A percentile compares a stretch with the other conserved stretches of the same genome.
phyloP scores from a whole-genome alignment of 2,113 vertebrate species.

The Scomber japonicus region DNA sequence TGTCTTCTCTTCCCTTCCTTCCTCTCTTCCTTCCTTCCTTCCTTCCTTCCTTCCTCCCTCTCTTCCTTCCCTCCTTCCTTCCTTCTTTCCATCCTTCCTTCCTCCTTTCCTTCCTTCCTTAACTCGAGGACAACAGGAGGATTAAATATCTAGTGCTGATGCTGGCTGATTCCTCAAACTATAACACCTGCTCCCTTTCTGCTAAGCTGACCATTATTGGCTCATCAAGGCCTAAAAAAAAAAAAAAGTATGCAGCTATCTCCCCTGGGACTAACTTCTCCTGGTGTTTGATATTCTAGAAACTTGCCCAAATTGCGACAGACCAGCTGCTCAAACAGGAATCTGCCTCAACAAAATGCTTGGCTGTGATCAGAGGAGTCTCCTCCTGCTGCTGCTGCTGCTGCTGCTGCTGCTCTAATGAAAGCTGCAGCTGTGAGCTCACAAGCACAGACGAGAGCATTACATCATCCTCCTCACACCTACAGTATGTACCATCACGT shows the following conservation, averaged over 20 bases:
- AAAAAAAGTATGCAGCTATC: neutral
- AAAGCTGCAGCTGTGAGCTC: constrained; percentile 47
- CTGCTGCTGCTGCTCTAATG: constrained; percentile 33
- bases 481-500: neutral
- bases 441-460: constrained; percentile 11
- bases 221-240: neutral
- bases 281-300: constrained; percentile 7
- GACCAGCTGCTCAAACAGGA: constrained; percentile 20
- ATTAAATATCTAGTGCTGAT: neutral
- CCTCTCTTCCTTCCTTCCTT: too few relatives aligned
- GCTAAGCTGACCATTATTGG: neutral
- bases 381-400: constrained; percentile 31
- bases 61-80: too few relatives aligned
- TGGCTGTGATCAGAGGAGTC: constrained; percentile 27
- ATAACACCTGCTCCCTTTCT: neutral
- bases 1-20: too few relatives aligned
- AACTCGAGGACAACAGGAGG: too few relatives aligned
- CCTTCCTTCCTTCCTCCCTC: too few relatives aligned
- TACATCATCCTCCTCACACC: constrained; percentile 26
- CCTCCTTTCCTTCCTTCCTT: too few relatives aligned
- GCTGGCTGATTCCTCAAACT: neutral
- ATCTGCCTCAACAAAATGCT: constrained; percentile 4
- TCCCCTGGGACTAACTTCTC: neutral
- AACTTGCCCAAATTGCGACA: constrained; percentile 12
- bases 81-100: too few relatives aligned